These are phyloP conservation scores for Platypus cylindrus DNA, from an alignment of 2,888 invertebrate genomes.

Conservation along the genomic window DNA sequence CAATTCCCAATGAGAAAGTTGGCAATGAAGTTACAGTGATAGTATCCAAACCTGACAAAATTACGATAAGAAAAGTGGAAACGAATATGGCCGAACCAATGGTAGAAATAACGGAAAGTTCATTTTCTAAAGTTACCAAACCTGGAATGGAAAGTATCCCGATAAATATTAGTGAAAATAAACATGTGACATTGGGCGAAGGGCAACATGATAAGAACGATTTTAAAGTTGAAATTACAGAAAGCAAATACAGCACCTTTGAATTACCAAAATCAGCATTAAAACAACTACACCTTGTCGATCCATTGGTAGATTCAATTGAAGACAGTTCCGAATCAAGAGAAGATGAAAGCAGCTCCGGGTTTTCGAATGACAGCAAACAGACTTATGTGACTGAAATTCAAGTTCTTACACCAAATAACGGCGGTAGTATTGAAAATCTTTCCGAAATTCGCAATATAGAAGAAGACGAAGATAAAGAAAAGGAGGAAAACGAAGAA, in stretches of 20 bases:
- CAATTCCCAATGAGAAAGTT: conserved; percentile 21
- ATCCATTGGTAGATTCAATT: not conserved
- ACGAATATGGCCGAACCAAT: conserved; percentile 4
- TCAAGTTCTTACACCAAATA: conserved; percentile 60
- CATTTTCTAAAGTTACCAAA: conserved; percentile 9
- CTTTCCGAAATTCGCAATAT: conserved; percentile 29
- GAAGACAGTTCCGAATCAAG: conserved; percentile 2
- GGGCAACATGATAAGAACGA: conserved; percentile 3
- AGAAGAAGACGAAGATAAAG: conserved; percentile 33
- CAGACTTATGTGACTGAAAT: conserved; percentile 41
- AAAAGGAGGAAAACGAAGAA: too few species aligned
- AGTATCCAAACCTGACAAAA: conserved; percentile 8
- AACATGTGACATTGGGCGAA: conserved; percentile 2
- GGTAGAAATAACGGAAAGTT: conserved; percentile 12
- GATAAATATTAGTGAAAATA: conserved; percentile 5
- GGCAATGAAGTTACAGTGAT: conserved; percentile 24
- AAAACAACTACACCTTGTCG: conserved; percentile 2
- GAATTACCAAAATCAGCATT: conserved; percentile 6
- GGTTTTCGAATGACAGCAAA: not conserved
- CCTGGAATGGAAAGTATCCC: conserved; percentile 4
- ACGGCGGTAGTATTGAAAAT: conserved; percentile 33
- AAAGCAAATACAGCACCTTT: conserved; percentile 11
- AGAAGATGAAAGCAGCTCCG: conserved; percentile 2
- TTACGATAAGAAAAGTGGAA: conserved; percentile 8
- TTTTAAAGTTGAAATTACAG: conserved; percentile 12